phyloP scores from a whole-genome alignment of 1,140 invertebrate species.

The Drosophila hydei region DNA sequence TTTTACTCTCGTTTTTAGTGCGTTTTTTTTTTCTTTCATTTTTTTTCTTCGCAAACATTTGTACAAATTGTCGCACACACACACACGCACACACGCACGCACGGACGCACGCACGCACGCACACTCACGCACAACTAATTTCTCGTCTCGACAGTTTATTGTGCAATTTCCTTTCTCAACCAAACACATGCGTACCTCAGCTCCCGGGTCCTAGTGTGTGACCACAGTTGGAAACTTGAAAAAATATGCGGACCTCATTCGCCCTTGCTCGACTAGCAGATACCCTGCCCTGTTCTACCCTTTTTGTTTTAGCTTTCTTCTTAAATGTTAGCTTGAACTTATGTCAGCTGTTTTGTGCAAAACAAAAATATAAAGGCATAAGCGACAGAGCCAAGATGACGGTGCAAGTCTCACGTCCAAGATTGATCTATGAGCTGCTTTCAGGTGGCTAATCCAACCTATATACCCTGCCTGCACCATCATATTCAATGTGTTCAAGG shows the following conservation, averaged over 20 bases:
- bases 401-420: too few species aligned
- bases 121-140: conserved; percentile 64
- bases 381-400: too few species aligned
- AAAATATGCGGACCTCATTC: neutral
- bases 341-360: too few species aligned
- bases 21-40: conserved; percentile 4
- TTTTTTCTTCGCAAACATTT: conserved; percentile 8
- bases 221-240: neutral
- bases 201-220: neutral
- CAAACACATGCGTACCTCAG: conserved; percentile 13
- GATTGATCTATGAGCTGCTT: too few species aligned
- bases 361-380: too few species aligned
- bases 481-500: neutral
- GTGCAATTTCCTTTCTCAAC: conserved; percentile 69
- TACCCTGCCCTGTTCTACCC: too few species aligned
- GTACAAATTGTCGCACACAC: conserved; percentile 27
- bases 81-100: conserved; percentile 7
- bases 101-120: conserved; percentile 21
- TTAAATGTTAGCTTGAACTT: too few species aligned
- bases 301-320: too few species aligned
- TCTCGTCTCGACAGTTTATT: conserved; percentile 78
- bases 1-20: conserved; percentile 46
- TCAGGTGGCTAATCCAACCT: too few species aligned
- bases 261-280: neutral
- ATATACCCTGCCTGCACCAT: too few species aligned